A percentile compares a stretch with the other conserved stretches of the same genome.
Conservation (phyloP, 2,797 vertebrate genomes). For the Peromyscus nudipes region DNA sequence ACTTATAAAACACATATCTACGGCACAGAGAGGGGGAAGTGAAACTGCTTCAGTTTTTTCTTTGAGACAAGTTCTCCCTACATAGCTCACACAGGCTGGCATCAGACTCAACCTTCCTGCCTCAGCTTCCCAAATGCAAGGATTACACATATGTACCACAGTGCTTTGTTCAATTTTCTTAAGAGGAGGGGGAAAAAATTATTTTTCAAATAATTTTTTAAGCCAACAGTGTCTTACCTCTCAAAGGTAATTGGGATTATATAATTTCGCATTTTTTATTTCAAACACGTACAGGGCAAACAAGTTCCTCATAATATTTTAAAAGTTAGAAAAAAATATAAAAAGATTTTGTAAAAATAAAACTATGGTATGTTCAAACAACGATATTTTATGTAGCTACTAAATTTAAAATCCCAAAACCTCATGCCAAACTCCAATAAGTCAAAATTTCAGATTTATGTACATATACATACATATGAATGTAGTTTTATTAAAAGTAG, state of each 20-base stretch:
- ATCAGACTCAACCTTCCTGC: background rate
- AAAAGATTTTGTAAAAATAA: background rate
- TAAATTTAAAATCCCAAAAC: conserved; percentile 46
- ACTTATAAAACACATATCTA: background rate
- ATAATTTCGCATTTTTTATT: conserved; percentile 4
- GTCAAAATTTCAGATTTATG: conserved; percentile 42
- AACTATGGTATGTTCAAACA: background rate
- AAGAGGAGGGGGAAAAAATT: background rate
- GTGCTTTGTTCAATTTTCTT: background rate
- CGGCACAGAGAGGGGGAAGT: background rate
- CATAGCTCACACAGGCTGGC: background rate
- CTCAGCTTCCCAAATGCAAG: background rate
- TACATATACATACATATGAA: background rate
- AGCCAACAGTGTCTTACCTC: conserved; percentile 12
- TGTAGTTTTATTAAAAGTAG: conserved; percentile 28
- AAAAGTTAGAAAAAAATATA: conserved; percentile 63
- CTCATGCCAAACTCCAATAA: conserved; percentile 24
- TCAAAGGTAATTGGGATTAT: background rate
- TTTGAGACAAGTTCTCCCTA: background rate
- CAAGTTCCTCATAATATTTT: conserved; percentile 34
- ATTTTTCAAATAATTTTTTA: conserved; percentile 48
- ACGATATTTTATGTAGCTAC: background rate
- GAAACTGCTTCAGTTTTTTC: background rate
- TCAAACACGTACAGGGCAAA: conserved; percentile 45
- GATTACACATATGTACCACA: background rate